Percentiles rank a stretch among this genome's conserved stretches.
Conservation (phyloP, 2,888 invertebrate genomes). For the Ophion obscuratus region DNA sequence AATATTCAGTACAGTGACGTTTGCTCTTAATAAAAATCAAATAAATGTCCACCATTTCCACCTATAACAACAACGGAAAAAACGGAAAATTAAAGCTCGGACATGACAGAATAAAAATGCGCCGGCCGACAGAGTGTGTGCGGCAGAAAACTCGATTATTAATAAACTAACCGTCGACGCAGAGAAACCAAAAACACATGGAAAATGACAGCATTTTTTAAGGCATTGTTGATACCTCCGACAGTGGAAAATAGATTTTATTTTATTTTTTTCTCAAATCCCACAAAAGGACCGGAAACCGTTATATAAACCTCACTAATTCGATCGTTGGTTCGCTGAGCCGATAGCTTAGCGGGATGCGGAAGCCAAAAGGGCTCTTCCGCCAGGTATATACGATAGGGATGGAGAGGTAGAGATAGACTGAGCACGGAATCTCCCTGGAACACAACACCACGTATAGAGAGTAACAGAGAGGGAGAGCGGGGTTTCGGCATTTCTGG, state of each 20-base stretch:
- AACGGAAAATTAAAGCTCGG: too few species aligned
- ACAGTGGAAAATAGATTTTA: constrained; percentile 1
- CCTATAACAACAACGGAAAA: too few species aligned
- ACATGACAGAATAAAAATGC: too few species aligned
- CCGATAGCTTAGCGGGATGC: constrained; percentile 37
- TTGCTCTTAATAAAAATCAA: too few species aligned
- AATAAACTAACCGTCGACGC: too few species aligned
- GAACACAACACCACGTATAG: constrained; percentile 20
- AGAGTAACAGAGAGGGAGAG: constrained; percentile 14
- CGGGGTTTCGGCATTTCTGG: constrained; percentile 44
- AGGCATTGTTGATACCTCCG: constrained; percentile 2
- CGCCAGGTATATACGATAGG: constrained; percentile 34
- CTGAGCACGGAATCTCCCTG: constrained; percentile 16
- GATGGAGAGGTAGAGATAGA: background rate
- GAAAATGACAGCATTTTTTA: background rate
- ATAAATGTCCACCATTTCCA: too few species aligned
- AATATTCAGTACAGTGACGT: too few species aligned
- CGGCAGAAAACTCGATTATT: too few species aligned
- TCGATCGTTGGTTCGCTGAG: constrained; percentile 52
- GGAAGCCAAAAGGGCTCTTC: constrained; percentile 52
- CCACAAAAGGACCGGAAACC: constrained; percentile 5
- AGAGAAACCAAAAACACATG: too few species aligned
- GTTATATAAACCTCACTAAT: constrained; percentile 41
- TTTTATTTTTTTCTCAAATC: background rate
- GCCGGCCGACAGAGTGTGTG: too few species aligned